Percentiles rank a stretch among this genome's conserved stretches.
Conservation (phyloP, 2,888 invertebrate species). For the Apodemia hepburni region DNA sequence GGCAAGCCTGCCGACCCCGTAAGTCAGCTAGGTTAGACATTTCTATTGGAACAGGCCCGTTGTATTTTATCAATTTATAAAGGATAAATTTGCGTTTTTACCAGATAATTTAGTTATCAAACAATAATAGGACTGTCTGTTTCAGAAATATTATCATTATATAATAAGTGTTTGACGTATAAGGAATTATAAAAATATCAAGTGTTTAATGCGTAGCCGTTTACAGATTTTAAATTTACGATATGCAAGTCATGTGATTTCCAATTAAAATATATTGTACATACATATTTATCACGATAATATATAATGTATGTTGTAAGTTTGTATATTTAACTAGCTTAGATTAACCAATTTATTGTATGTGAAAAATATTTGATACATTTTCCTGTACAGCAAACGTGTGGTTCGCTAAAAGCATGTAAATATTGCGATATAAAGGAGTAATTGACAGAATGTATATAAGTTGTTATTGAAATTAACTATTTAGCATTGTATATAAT, state of each 20-base stretch:
- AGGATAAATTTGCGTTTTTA: background rate
- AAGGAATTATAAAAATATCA: background rate
- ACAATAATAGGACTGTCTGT: background rate
- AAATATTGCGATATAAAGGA: conserved; percentile 53
- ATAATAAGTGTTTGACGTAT: background rate
- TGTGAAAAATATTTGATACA: conserved; percentile 3
- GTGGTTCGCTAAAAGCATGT: conserved; percentile 44
- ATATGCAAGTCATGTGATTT: conserved; percentile 1
- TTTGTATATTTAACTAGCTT: conserved; percentile 11
- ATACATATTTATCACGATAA: conserved; percentile 9
- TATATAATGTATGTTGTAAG: conserved; percentile 6
- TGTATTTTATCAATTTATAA: background rate
- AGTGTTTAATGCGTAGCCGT: background rate
- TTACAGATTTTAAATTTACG: background rate
- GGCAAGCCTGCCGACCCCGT: too few species aligned
- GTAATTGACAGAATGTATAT: conserved; percentile 63
- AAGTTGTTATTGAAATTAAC: conserved; percentile 57
- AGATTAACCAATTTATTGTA: conserved; percentile 5
- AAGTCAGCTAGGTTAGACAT: too few species aligned
- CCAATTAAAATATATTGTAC: conserved; percentile 12
- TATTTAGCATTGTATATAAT: conserved; percentile 37
- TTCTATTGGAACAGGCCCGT: too few species aligned
- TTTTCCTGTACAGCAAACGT: conserved; percentile 19
- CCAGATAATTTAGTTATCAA: background rate
- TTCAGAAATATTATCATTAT: background rate